Evolutionary conservation across 2,888 invertebrate species (phyloP), one percentile per base, ranked within the genome.

Genomic region (Herminia tarsipennalis): DNA sequence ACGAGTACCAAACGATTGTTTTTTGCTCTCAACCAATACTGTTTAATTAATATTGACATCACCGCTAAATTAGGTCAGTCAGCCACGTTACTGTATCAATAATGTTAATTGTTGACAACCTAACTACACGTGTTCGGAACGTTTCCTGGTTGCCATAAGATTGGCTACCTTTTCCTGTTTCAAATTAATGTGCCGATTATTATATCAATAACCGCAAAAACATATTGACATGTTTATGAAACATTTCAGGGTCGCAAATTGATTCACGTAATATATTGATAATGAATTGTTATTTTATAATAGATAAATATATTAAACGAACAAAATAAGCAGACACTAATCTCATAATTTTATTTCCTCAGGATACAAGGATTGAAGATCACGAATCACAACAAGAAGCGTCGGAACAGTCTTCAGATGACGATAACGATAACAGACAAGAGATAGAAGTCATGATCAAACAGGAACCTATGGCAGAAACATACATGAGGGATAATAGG

Each of bases 391-490:
- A 56, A 37, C 14, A 32, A 40, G 27, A 42, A 35, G 44, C 39
- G 52, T 55, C 58, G 5, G 63, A 66, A 2, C 45, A 54, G 21
- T 49, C 59, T 5, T 61, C 50, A 13, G 63, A 67, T 6, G 65
- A 66, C 0, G 68, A 36, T 24, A 13, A 27, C 8, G 63, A 64
- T 0, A 66, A 67, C 4, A 43, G 57, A 2, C 42, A 55, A 2
- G 56, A 65, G 5, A 57, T 65, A 14, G 67, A 70, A 12, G 41
- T 83, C 4, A 36, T 66, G 6, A 70, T 86, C 38, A 86, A 86
- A 41, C 58, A 73, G 5, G 81, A 83, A 39, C 78, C 82, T 0
- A 40, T 41, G 0, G 38, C 60, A 3, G 58, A 56, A 27, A 38
- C 48, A 0, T 20, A 50, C 37, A 44, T 49, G 37, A 25, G 8